These are phyloP conservation scores for Potamarius usumacintae DNA, from an alignment of 2,113 vertebrate genomes.

Conservation along the genomic window DNA sequence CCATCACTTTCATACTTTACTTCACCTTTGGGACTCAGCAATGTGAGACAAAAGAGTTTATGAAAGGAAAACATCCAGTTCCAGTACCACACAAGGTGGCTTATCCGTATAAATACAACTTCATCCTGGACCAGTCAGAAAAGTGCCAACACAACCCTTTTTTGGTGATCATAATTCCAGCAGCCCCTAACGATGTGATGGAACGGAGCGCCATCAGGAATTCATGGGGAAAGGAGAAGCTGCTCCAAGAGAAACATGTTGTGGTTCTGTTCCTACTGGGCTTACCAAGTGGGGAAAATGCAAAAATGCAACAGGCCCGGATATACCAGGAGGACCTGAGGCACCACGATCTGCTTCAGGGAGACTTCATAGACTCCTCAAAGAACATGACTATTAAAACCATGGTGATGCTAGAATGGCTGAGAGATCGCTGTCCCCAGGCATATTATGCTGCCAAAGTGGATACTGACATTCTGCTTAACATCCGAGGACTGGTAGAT, in stretches of 20 bases:
- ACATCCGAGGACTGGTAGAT: conserved; percentile 80
- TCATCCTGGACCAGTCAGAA: conserved; percentile 64
- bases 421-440: conserved; percentile 61
- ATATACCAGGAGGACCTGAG: conserved; percentile 63
- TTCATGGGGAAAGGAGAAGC: conserved; percentile 69
- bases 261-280: conserved; percentile 70
- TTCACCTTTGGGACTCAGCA: not conserved
- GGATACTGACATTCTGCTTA: conserved; percentile 85
- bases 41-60: not conserved
- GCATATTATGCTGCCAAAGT: conserved; percentile 82
- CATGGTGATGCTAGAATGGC: conserved; percentile 78
- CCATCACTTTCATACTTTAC: not conserved
- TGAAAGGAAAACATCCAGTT: conserved; percentile 17
- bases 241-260: conserved; percentile 59
- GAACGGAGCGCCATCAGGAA: conserved; percentile 63
- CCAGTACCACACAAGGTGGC: conserved; percentile 55
- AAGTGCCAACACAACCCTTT: conserved; percentile 65
- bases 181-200: conserved; percentile 32
- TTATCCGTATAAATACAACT: conserved; percentile 68
- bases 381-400: conserved; percentile 78
- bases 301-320: conserved; percentile 9
- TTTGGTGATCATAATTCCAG: conserved; percentile 69
- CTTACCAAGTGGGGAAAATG: conserved; percentile 11
- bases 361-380: conserved; percentile 69
- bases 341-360: conserved; percentile 74